These are phyloP conservation scores for Helogale parvula DNA, from an alignment of 2,113 vertebrate genomes.

Conservation along the genomic window DNA sequence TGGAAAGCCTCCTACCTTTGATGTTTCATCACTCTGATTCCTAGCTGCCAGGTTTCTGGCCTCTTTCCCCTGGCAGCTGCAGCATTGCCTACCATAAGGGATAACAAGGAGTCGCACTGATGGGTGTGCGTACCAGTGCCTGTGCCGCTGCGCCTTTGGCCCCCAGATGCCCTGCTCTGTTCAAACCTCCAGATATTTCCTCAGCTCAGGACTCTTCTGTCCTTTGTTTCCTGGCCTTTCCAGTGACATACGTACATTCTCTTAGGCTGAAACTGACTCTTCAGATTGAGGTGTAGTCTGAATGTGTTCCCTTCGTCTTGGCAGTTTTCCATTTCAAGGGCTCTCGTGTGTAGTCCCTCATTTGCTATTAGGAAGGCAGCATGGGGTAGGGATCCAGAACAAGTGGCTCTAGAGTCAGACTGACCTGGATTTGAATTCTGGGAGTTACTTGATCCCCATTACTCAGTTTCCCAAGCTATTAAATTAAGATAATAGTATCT, in stretches of 20 bases:
- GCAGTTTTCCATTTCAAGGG: neutral
- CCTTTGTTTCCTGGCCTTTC: neutral
- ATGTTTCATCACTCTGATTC: neutral
- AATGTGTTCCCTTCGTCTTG: neutral
- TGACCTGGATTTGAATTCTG: neutral
- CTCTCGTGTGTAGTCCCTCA: neutral
- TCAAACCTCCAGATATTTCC: neutral
- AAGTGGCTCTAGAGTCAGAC: neutral
- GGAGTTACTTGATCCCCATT: neutral
- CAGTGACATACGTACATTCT: neutral
- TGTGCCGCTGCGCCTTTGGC: neutral
- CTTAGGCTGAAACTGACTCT: neutral
- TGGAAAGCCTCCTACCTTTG: neutral
- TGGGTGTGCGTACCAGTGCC: neutral
- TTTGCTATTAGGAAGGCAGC: neutral
- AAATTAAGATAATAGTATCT: neutral
- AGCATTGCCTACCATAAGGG: accelerated
- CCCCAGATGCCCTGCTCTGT: neutral
- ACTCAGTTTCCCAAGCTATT: neutral
- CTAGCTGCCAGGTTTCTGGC: neutral
- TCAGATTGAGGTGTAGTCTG: neutral
- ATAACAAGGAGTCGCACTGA: neutral
- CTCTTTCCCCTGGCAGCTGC: neutral
- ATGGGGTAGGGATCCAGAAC: neutral
- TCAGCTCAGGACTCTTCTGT: neutral